These are phyloP conservation scores for Lepidurus apus DNA, from an alignment of 1,140 invertebrate genomes.

Conservation along the genomic window DNA sequence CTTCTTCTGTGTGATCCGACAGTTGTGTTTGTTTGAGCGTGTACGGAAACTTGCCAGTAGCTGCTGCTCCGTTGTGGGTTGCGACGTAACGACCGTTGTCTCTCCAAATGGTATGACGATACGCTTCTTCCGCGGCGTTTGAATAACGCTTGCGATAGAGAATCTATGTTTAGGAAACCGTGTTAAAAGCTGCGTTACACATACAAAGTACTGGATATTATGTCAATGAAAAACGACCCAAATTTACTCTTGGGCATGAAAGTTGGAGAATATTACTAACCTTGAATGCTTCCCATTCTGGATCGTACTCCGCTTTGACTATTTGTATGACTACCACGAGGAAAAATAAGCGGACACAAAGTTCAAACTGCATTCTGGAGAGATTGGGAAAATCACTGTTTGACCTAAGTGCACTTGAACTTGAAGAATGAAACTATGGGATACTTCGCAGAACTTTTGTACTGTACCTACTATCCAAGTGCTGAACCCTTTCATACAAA, in stretches of 20 bases:
- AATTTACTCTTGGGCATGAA: not conserved
- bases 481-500: too few species aligned
- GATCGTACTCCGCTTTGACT: not conserved
- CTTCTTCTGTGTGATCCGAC: not conserved
- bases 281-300: constrained; percentile 9
- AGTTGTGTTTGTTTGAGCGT: not conserved
- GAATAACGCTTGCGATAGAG: not conserved
- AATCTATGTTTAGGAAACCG: not conserved
- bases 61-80: not conserved
- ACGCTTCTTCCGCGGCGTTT: not conserved
- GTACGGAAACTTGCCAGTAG: not conserved
- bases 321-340: not conserved
- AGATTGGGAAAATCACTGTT: not conserved
- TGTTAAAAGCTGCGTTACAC: too few species aligned
- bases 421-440: too few species aligned
- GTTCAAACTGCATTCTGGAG: not conserved
- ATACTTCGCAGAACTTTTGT: too few species aligned
- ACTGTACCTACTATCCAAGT: too few species aligned
- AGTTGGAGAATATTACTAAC: not conserved
- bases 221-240: not conserved
- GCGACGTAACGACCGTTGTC: not conserved
- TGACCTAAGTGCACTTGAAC: too few species aligned
- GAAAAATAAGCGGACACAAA: not conserved
- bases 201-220: not conserved
- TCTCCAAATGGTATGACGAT: not conserved